Evolutionary conservation across 2,888 invertebrate species (phyloP), one percentile per base, ranked within the genome.

Genomic region (Microdon myrmicae): DNA sequence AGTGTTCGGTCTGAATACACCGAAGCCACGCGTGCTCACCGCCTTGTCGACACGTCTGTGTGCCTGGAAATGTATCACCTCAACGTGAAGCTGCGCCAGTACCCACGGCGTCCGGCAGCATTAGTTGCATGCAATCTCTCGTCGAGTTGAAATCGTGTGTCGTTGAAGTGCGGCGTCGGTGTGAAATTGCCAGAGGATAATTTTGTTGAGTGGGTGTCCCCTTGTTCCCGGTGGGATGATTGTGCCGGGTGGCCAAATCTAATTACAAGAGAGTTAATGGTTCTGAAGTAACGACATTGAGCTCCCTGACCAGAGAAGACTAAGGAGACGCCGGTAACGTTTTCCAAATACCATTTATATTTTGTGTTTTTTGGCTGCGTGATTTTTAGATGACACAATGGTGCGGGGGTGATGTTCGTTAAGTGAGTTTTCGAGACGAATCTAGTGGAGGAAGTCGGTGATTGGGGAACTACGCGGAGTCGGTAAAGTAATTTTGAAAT

Each of bases 111-210:
- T 22, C 34, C 39, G 45, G 61, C 61, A 64, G 58, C 61, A 64
- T 64, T 64, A 64, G 61, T 64, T 64, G 75, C 73, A 75, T 71
- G 69, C 69, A 72, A 64, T 64, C 61, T 64, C 56, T 64, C 58
- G 61, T 58, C 56, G 61, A 58, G 61, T 64, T 41, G 44, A 64
- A 64, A 58, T 64, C 61, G 49, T 37, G 28, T 38, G 32, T 37
- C 58, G 45, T 19, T 44, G 34, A 23, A 20, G 9, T 35, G 7
- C 14, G 31, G 22, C 32, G 16, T 39, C 9, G 20, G 20, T 20
- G 20, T 29, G 20, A 9, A 4, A 19, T 12, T 16, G 41, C 22
- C 31, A 19, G 20, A 20, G 16, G 29, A 29, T 29, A 29, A 13
- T 43, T 41, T 39, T 8, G 29, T 12, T 20, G 41, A 29, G 22